A percentile compares a stretch with the other conserved stretches of the same genome.
Evolutionary conservation across 2,888 invertebrate species (phyloP).

Genomic region (Eucera pruinosa): DNA sequence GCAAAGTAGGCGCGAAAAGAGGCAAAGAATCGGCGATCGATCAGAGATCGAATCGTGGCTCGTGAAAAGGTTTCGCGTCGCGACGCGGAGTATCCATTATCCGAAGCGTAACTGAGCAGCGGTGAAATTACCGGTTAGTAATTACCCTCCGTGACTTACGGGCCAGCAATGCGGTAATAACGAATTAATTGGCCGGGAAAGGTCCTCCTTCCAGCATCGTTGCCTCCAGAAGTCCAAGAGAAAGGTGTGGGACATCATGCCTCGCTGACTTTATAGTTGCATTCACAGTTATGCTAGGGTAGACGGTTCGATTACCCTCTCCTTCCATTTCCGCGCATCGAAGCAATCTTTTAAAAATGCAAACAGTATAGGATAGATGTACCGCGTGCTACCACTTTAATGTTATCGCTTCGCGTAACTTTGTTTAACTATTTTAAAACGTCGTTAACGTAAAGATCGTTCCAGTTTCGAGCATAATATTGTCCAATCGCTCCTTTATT

Average conservation of each 20-base stretch:
- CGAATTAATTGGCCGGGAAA: constrained; percentile 74
- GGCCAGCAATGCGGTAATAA: constrained; percentile 71
- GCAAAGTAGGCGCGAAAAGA: no score
- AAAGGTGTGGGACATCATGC: constrained; percentile 47
- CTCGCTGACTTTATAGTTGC: constrained; percentile 51
- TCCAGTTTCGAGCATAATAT: no score
- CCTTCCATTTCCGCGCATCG: no score
- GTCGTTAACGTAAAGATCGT: no score
- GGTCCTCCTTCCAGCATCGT: constrained; percentile 43
- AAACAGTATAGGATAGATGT: no score
- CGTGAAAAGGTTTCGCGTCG: constrained; percentile 33
- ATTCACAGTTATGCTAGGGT: constrained; percentile 61
- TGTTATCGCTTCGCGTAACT: no score
- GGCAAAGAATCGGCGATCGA: constrained; percentile 33
- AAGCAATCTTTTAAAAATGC: no score
- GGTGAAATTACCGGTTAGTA: constrained; percentile 70
- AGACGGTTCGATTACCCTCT: no score
- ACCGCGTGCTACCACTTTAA: no score
- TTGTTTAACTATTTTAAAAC: no score
- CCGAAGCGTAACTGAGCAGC: constrained; percentile 72
- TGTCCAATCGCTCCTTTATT: no score
- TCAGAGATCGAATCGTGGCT: constrained; percentile 49
- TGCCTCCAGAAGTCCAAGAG: constrained; percentile 40
- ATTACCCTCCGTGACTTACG: constrained; percentile 72
- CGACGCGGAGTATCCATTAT: constrained; percentile 66